Percentiles rank a stretch among this genome's conserved stretches.
Conservation (phyloP, 2,113 vertebrate genomes). For the Rhagologus leucostigma region DNA sequence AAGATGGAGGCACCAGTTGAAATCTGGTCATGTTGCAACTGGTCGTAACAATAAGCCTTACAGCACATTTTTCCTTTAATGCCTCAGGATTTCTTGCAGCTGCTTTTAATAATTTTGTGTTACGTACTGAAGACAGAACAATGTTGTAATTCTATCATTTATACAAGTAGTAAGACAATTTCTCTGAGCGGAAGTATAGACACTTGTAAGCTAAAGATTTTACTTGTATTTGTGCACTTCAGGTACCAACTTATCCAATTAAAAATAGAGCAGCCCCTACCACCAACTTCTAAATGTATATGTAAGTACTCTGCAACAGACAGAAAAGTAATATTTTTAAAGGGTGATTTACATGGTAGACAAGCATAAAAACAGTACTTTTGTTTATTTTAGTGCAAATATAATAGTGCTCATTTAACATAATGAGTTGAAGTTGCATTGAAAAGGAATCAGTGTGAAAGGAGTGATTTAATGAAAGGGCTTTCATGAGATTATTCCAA, state of each 20-base stretch:
- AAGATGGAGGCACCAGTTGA: background rate
- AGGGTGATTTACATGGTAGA: background rate
- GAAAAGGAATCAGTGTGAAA: background rate
- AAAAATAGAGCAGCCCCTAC: background rate
- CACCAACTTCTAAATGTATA: background rate
- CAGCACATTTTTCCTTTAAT: background rate
- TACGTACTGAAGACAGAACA: background rate
- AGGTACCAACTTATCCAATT: background rate
- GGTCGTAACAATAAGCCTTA: accelerated
- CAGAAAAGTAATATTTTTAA: background rate
- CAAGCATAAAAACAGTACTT: constrained; percentile 6
- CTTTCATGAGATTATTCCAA: background rate
- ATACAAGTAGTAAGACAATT: background rate
- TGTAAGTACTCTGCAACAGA: background rate
- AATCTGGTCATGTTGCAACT: background rate
- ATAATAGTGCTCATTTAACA: background rate
- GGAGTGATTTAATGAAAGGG: background rate
- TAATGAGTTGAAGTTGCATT: constrained; percentile 8
- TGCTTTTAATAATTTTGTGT: background rate
- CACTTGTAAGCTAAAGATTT: background rate
- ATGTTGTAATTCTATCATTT: background rate
- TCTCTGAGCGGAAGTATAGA: background rate
- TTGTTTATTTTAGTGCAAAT: constrained; percentile 16
- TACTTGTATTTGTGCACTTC: background rate
- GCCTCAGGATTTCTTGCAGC: background rate